These are phyloP conservation scores for Cyclophora albipunctata DNA, from an alignment of 2,888 invertebrate species.

Conservation along the genomic window DNA sequence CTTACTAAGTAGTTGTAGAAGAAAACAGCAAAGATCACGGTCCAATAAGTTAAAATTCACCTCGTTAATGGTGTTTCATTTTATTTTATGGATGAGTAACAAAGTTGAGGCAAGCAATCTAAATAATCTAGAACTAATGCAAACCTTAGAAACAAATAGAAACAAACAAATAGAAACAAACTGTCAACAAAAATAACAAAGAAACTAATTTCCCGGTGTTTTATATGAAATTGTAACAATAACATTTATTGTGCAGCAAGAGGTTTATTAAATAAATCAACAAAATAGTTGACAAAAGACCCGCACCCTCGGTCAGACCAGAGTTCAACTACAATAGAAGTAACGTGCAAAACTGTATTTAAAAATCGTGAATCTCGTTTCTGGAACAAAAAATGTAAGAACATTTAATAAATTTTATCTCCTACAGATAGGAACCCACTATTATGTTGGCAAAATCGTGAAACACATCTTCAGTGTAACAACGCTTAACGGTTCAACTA, in stretches of 20 bases:
- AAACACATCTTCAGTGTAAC: conserved; percentile 35
- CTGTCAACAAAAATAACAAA: too few relatives aligned
- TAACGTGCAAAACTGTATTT: conserved; percentile 18
- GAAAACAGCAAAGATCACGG: conserved; percentile 12
- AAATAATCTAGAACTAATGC: too few relatives aligned
- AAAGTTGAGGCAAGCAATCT: too few relatives aligned
- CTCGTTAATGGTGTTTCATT: background rate
- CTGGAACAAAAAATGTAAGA: conserved; percentile 21
- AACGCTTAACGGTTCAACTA: conserved; percentile 63
- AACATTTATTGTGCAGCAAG: too few relatives aligned
- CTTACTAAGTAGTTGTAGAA: background rate
- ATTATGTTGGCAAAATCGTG: conserved; percentile 49
- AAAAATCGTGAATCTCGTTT: conserved; percentile 18
- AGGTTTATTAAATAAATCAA: background rate
- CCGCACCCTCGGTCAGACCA: conserved; percentile 15
- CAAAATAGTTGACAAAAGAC: conserved; percentile 4
- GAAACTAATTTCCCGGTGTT: too few relatives aligned
- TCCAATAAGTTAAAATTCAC: conserved; percentile 17
- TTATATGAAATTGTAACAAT: too few relatives aligned
- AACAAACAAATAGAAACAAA: too few relatives aligned
- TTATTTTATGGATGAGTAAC: too few relatives aligned
- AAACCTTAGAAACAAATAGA: too few relatives aligned
- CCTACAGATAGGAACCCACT: conserved; percentile 20
- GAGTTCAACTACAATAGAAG: conserved; percentile 10
- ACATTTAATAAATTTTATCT: conserved; percentile 35